These are phyloP conservation scores for Gephyroberyx darwinii DNA, from an alignment of 2,797 vertebrate genomes.

Conservation along the genomic window DNA sequence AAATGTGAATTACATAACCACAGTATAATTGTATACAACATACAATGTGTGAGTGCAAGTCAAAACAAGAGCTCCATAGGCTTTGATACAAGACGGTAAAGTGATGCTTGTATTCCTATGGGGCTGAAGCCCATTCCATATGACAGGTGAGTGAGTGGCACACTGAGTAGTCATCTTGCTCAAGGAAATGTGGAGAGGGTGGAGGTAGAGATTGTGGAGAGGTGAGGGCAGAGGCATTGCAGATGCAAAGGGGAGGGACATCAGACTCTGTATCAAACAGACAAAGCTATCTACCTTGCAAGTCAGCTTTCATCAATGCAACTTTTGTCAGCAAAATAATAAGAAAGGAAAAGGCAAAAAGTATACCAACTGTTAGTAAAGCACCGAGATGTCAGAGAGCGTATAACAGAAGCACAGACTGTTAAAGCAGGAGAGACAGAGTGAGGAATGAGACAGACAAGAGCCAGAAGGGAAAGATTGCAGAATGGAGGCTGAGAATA, in stretches of 20 bases:
- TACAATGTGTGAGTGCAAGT: conserved; percentile 79
- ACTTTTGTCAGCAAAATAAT: conserved; percentile 96
- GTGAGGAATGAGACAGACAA: conserved; percentile 30
- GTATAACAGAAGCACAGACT: conserved; percentile 82
- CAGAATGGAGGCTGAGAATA: conserved; percentile 33
- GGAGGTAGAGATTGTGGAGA: conserved; percentile 45
- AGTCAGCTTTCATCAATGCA: conserved; percentile 99
- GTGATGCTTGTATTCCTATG: conserved; percentile 72
- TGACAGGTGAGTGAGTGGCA: conserved; percentile 45
- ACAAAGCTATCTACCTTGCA: conserved; percentile 97
- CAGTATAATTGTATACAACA: conserved; percentile 74
- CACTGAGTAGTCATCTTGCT: conserved; percentile 50
- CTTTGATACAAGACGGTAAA: conserved; percentile 76
- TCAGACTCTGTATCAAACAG: conserved; percentile 89
- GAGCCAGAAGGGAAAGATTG: conserved; percentile 34
- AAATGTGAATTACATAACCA: conserved; percentile 5
- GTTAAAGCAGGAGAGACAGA: conserved; percentile 70
- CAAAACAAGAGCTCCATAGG: conserved; percentile 80
- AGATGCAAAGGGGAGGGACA: conserved; percentile 78
- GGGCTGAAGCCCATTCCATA: conserved; percentile 50
- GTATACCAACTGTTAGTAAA: conserved; percentile 95
- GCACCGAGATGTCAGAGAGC: conserved; percentile 86
- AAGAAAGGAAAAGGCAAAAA: conserved; percentile 95
- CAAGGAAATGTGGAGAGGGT: conserved; percentile 51
- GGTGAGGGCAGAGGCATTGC: conserved; percentile 49